These are phyloP conservation scores for Anhinga anhinga DNA, from an alignment of 2,113 vertebrate genomes.

Conservation along the genomic window DNA sequence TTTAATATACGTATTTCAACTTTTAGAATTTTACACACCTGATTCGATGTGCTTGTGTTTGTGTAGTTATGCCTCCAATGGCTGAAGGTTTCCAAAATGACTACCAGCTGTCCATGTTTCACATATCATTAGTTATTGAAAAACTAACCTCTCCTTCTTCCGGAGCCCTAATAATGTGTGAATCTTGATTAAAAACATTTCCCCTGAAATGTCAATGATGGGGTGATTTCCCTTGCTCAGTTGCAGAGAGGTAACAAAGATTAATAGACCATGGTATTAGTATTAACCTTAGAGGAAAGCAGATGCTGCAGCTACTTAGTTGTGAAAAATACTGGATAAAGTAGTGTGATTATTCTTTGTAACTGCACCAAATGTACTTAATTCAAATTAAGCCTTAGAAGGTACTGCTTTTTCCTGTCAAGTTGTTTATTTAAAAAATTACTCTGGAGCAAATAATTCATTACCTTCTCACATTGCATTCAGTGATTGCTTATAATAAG, in stretches of 20 bases:
- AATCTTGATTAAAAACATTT: neutral
- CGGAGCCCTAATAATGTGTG: neutral
- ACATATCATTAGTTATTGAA: neutral
- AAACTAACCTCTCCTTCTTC: neutral
- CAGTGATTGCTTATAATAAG: constrained; percentile 27
- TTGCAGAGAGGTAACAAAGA: neutral
- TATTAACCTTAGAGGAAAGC: neutral
- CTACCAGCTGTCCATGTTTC: neutral
- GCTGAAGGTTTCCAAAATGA: neutral
- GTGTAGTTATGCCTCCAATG: neutral
- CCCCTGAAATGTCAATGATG: neutral
- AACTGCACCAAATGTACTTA: constrained; percentile 20
- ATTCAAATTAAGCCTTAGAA: constrained; percentile 39
- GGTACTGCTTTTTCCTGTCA: constrained; percentile 18
- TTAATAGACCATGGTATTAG: neutral
- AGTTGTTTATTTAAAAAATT: constrained; percentile 51
- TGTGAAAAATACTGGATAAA: neutral
- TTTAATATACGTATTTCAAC: neutral
- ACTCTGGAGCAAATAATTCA: constrained; percentile 44
- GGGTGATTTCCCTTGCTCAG: neutral
- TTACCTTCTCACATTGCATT: constrained; percentile 33
- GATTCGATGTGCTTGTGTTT: neutral
- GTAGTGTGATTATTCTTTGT: neutral
- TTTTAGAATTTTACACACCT: neutral
- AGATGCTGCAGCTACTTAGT: neutral